phyloP scores from a whole-genome alignment of 1,140 invertebrate genomes.

The Sinonovacula constricta region DNA sequence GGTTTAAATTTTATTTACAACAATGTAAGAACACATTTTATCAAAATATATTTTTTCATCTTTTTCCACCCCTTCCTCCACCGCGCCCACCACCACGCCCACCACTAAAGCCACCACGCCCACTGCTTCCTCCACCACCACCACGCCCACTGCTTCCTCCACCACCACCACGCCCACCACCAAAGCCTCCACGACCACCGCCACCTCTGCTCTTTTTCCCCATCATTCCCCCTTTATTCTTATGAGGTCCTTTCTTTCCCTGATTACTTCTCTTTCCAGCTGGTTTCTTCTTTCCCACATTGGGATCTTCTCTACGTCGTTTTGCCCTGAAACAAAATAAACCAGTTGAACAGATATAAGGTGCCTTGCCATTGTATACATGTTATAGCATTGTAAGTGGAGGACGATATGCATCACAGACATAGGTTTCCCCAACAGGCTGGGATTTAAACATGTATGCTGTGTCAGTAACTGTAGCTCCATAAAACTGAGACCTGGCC shows the following conservation, averaged over 20 bases:
- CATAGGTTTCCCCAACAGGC: background rate
- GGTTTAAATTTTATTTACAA: conserved; percentile 12
- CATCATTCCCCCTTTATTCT: conserved; percentile 17
- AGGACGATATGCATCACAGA: background rate
- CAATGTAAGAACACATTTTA: no score
- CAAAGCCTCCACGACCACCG: conserved; percentile 42
- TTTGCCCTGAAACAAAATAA: conserved; percentile 46
- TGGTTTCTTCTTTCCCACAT: conserved; percentile 51
- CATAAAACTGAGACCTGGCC: background rate
- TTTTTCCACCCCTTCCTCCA: no score
- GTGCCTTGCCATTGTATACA: background rate
- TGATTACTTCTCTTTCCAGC: conserved; percentile 50
- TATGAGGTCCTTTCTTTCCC: conserved; percentile 40
- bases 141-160: no score
- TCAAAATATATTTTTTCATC: no score
- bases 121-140: no score
- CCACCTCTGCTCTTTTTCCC: conserved; percentile 2
- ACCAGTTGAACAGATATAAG: background rate
- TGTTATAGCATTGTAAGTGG: background rate
- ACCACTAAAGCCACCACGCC: no score
- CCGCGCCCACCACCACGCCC: no score
- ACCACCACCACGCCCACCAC: no score
- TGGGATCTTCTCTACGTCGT: conserved; percentile 26
- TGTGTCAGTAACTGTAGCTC: background rate
- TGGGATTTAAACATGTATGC: background rate